Conservation (phyloP, 1,140 invertebrate species). For the Pogonomyrmex barbatus region DNA sequence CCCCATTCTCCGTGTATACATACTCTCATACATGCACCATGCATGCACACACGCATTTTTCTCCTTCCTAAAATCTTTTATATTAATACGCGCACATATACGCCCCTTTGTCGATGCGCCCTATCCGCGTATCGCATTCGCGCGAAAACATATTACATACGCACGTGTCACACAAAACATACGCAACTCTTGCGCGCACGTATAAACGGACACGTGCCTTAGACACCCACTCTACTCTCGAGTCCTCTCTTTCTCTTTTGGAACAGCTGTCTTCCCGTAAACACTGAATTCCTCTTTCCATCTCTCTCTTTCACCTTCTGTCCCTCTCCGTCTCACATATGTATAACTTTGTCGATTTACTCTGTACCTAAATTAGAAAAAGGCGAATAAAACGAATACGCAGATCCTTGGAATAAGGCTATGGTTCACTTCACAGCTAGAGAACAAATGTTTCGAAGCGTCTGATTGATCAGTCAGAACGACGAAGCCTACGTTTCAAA, state of each 20-base stretch:
- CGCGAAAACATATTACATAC: background rate
- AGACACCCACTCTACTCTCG: conserved; percentile 1
- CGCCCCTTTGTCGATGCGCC: background rate
- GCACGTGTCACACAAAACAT: background rate
- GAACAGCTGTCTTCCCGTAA: background rate
- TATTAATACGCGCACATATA: conserved; percentile 35
- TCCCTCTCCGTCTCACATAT: no score
- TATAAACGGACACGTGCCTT: background rate
- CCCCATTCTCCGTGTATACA: conserved; percentile 74
- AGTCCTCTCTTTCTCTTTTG: background rate
- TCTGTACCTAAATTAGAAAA: background rate
- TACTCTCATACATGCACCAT: conserved; percentile 21
- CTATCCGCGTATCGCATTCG: conserved; percentile 13
- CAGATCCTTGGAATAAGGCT: background rate
- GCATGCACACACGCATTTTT: conserved; percentile 16
- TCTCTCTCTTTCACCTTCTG: no score
- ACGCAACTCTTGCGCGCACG: background rate
- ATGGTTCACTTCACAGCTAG: no score
- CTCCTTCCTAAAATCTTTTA: conserved; percentile 28
- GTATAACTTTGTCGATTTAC: background rate
- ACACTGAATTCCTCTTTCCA: background rate
- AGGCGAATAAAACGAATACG: background rate
- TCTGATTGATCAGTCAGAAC: no score
- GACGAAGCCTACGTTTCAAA: no score
- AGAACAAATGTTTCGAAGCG: no score